Percentiles rank a stretch among this genome's conserved stretches.
Conservation (phyloP, 2,888 invertebrate species). For the Chironomus riparius region DNA sequence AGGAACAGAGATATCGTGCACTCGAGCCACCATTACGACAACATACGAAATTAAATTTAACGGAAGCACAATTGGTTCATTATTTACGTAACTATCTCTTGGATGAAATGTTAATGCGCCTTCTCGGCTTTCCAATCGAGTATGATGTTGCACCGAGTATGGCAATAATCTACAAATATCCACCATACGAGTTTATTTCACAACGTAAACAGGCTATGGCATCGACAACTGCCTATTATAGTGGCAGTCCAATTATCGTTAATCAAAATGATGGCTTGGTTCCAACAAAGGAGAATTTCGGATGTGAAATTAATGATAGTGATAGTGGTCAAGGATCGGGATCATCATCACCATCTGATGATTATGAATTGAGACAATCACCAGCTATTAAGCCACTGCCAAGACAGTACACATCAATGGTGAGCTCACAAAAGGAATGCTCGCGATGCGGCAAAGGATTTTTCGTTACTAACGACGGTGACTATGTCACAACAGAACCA, state of each 20-base stretch:
- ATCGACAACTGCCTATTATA: constrained; percentile 5
- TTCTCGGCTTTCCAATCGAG: constrained; percentile 64
- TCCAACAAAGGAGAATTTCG: constrained; percentile 33
- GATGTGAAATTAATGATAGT: constrained; percentile 36
- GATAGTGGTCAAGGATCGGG: constrained; percentile 50
- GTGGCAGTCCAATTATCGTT: constrained; percentile 31
- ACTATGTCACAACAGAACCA: constrained; percentile 60
- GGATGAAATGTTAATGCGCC: constrained; percentile 51
- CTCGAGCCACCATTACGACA: constrained; percentile 40
- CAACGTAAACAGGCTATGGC: constrained; percentile 14
- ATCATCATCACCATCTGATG: constrained; percentile 48
- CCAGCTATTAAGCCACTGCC: constrained; percentile 28
- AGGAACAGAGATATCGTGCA: constrained; percentile 25
- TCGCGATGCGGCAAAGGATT: constrained; percentile 65
- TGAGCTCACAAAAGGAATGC: constrained; percentile 51
- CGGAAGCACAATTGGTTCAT: constrained; percentile 48
- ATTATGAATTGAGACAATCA: constrained; percentile 39
- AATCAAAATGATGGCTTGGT: constrained; percentile 35
- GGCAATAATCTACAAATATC: constrained; percentile 54
- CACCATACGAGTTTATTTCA: constrained; percentile 42
- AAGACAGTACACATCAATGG: constrained; percentile 35
- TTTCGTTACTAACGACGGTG: constrained; percentile 57
- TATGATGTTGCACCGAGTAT: constrained; percentile 50
- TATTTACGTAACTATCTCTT: constrained; percentile 54
- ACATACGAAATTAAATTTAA: constrained; percentile 41